Base-by-base conservation (phyloP, 2,888 invertebrate genomes). In the Epinotia nisella region DNA sequence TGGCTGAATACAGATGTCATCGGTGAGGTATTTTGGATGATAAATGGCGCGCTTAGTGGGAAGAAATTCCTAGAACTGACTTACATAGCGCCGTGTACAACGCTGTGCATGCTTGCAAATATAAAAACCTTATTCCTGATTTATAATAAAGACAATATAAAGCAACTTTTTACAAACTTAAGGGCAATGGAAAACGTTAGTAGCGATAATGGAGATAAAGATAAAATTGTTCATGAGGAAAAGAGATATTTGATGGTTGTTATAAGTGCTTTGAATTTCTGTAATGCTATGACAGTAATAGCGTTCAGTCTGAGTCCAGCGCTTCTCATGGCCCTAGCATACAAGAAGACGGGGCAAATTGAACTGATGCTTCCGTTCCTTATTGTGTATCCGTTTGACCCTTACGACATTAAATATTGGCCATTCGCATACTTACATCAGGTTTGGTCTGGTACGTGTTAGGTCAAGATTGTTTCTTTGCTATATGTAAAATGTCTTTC, bases 321-420 rank as follows among this genome's bases (percentile, higher is more conserved):
- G 0, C 59, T 83, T 24, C 41, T 88, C 13, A 85, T 84, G 24
- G 71, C 70, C 1, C 21, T 84, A 0, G 85, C 83, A 9, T 91
- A 89, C 79, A 76, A 75, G 11, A 79, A 79, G 19, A 84, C 82
- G 0, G 79, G 81, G 1, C 78, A 85, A 59, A 9, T 88, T 0
- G 81, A 85, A 9, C 75, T 87, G 19, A 51, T 83, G 17, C 66
- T 90, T 19, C 90, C 90, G 0, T 87, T 89, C 73, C 71, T 84
- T 0, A 78, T 86, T 21, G 59, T 82, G n/a, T 91, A 90, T 81
- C 91, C 90, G 0, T 89, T 91, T 67, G 82, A 90, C 77, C 74
- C 84, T 11, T 83, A 80, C 45, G 81, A 86, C 55, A 74, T 85
- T 0, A 83, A 75, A 53, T 80, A 83, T 62, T 91, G 85, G 84